phyloP scores from a whole-genome alignment of 2,113 vertebrate genomes.

The Turdus rufiventris region DNA sequence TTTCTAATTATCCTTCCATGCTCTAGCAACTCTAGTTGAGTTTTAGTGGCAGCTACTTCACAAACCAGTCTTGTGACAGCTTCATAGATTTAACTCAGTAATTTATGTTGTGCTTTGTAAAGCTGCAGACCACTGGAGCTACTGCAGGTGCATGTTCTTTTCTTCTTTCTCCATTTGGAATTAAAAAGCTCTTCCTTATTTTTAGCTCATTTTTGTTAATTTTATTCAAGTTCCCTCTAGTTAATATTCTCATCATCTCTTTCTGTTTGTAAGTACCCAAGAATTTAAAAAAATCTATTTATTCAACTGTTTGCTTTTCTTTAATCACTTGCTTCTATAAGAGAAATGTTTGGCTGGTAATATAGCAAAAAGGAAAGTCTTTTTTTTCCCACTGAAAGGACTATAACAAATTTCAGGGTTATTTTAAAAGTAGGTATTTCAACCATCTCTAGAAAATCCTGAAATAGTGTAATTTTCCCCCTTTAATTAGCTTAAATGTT shows the following conservation, averaged over 20 bases:
- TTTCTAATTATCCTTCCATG: not conserved
- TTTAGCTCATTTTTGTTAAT: constrained; percentile 10
- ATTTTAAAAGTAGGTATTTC: not conserved
- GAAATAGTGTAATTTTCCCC: not conserved
- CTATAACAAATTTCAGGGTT: not conserved
- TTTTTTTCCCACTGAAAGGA: not conserved
- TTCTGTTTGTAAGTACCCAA: not conserved
- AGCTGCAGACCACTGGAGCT: not conserved
- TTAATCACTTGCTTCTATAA: not conserved
- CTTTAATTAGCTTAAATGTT: not conserved
- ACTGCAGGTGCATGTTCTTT: not conserved
- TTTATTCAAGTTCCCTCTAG: not conserved
- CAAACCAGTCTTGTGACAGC: not conserved
- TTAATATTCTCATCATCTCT: not conserved
- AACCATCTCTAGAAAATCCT: not conserved
- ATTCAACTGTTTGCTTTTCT: not conserved
- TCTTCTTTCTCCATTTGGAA: not conserved
- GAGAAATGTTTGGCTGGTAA: not conserved
- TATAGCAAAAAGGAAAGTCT: not conserved
- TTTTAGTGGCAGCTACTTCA: not conserved
- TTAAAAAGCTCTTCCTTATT: constrained; percentile 1
- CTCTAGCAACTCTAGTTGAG: not conserved
- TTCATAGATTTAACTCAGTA: not conserved
- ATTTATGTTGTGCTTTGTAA: not conserved
- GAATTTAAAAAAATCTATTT: not conserved